Evolutionary conservation across 1,140 invertebrate species (phyloP), one percentile per base, ranked within the genome.

Genomic region (Marisa cornuarietis): DNA sequence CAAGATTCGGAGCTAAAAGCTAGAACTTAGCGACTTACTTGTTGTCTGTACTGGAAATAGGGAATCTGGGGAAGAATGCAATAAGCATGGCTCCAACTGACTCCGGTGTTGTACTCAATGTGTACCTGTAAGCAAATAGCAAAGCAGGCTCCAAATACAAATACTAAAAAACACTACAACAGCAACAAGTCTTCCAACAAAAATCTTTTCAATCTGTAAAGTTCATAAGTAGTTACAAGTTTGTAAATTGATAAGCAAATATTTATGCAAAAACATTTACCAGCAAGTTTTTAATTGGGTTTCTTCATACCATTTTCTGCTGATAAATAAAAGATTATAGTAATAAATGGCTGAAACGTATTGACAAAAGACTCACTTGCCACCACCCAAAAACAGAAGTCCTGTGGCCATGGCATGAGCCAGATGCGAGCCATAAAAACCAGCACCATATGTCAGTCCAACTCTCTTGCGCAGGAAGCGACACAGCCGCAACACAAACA

Each of bases 1-100:
- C 54, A 2, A 58, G 54, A 58, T 58, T 58, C 9, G 4, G 54
- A 58, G 0, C 54, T 18, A 3, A 42, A 58, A 58, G 54, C 54
- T 18, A 18, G 0, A 58, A 1, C 16, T 58, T 58, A 58, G 16
- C 11, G 0, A 75, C 75, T 74, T 72, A 96, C 94, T 96, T 94
- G 90, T 99, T 99, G 89, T 99, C 98, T 88, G 97, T 97, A 86
- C 95, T 97, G 90, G 98, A 96, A 8, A 95, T 97, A 68, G 98
- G 98, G 91, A 97, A 99, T 90, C 98, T 98, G 7, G 98, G 98
- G 92, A 97, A 99, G 89, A 99, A 95, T 4, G 98, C 95, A 88
- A 96, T 96, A 62, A 99, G 92, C 62, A 99, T 90, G 0, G 96
- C 96, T 9, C 96, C 97, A 14, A 99, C 93, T 18, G 96, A 94